phyloP scores from a whole-genome alignment of 1,140 invertebrate species.

The Meloidogyne exigua region DNA sequence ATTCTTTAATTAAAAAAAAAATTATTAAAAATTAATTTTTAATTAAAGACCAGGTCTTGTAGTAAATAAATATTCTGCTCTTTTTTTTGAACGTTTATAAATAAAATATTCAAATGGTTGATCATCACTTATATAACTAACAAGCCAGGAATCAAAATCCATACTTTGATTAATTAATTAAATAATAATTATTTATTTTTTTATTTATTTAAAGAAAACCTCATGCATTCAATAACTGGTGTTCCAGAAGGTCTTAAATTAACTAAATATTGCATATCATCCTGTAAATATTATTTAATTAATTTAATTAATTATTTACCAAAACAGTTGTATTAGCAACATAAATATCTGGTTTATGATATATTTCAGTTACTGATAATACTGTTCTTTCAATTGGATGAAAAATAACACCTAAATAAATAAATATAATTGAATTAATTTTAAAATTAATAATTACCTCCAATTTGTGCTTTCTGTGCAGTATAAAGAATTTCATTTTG shows the following conservation, averaged over 20 bases:
- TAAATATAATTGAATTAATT: constrained; percentile 5
- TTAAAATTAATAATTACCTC: constrained; percentile 16
- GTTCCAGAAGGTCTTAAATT: constrained; percentile 54
- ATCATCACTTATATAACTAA: constrained; percentile 60
- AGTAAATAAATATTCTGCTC: constrained; percentile 52
- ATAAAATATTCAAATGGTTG: constrained; percentile 58
- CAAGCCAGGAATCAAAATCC: constrained; percentile 62
- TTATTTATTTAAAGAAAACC: constrained; percentile 5
- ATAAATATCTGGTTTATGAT: constrained; percentile 62
- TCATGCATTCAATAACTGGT: constrained; percentile 50
- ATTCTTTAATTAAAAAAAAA: constrained; percentile 47
- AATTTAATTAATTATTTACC: constrained; percentile 4
- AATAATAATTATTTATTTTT: no score
- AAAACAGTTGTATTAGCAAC: constrained; percentile 60
- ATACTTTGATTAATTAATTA: constrained; percentile 5
- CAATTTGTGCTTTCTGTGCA: constrained; percentile 54
- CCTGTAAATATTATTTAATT: constrained; percentile 14
- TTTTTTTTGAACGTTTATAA: constrained; percentile 50
- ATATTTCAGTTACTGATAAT: constrained; percentile 57
- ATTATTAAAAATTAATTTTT: constrained; percentile 26
- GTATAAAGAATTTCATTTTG: constrained; percentile 58
- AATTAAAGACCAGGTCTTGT: constrained; percentile 52
- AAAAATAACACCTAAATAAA: constrained; percentile 47
- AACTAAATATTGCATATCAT: constrained; percentile 62
- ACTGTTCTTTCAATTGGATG: constrained; percentile 60